phyloP scores from a whole-genome alignment of 1,140 invertebrate species.

The Conus ventricosus region DNA sequence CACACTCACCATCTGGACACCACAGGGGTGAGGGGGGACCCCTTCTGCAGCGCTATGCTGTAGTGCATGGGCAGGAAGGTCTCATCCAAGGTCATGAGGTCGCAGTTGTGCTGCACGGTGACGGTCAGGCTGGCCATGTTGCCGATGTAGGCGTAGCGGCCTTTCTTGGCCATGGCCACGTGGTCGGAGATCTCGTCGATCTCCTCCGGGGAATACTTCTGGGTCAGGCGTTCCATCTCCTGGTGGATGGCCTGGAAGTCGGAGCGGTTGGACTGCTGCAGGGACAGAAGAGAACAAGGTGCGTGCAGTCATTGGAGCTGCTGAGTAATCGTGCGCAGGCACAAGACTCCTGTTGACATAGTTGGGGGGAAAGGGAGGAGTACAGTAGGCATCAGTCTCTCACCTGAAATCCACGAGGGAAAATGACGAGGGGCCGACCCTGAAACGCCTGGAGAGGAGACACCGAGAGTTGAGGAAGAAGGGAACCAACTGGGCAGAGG shows the following conservation, averaged over 20 bases:
- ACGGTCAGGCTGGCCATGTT: slow-evolving; percentile 20
- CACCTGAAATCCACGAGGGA: too few relatives aligned
- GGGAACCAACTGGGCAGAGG: too few relatives aligned
- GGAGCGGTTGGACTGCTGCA: slow-evolving; percentile 17
- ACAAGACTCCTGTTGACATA: too few relatives aligned
- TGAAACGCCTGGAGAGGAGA: too few relatives aligned
- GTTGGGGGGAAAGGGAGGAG: too few relatives aligned
- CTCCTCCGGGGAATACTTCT: neutral
- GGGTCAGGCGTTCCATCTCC: neutral
- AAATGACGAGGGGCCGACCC: too few relatives aligned
- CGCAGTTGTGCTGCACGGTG: slow-evolving; percentile 1
- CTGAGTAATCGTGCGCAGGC: too few relatives aligned
- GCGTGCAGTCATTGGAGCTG: too few relatives aligned
- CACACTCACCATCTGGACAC: slow-evolving; percentile 31
- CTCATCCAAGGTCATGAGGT: slow-evolving; percentile 25
- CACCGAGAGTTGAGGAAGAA: too few relatives aligned
- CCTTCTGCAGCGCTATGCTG: slow-evolving; percentile 26
- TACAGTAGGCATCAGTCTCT: too few relatives aligned
- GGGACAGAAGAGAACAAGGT: too few relatives aligned
- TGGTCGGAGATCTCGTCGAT: neutral
- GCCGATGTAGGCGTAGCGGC: slow-evolving; percentile 26
- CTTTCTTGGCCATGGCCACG: neutral
- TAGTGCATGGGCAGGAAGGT: slow-evolving; percentile 27
- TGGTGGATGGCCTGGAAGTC: slow-evolving; percentile 2
- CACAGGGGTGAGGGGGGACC: slow-evolving; percentile 1